Evolutionary conservation across 2,888 invertebrate species (phyloP).

Genomic region (Caenorhabditis panamensis): DNA sequence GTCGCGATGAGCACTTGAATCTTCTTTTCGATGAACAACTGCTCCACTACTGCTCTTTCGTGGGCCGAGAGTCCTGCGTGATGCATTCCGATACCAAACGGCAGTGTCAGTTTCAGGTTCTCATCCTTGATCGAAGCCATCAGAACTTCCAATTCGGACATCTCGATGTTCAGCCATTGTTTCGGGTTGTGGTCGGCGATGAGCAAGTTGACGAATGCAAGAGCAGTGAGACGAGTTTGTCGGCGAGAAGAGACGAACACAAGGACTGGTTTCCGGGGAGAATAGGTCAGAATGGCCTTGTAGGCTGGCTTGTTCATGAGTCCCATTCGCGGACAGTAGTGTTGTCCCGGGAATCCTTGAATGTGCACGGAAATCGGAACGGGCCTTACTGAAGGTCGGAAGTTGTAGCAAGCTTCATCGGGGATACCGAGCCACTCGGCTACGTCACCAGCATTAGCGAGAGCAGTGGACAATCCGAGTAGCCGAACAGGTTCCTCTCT

Average conservation of each 20-base stretch:
- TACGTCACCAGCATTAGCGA: slow-evolving; percentile 96
- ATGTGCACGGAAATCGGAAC: slow-evolving; percentile 96
- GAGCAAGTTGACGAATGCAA: slow-evolving; percentile 92
- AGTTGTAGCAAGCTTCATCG: slow-evolving; percentile 93
- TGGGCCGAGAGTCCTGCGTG: slow-evolving; percentile 96
- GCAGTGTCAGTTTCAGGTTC: slow-evolving; percentile 92
- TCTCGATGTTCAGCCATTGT: slow-evolving; percentile 69
- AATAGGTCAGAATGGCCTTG: slow-evolving; percentile 93
- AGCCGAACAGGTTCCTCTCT: slow-evolving; percentile 87
- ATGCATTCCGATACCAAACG: slow-evolving; percentile 98
- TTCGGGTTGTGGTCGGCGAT: slow-evolving; percentile 91
- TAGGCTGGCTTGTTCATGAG: slow-evolving; percentile 99
- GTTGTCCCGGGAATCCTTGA: slow-evolving; percentile 95
- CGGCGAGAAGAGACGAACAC: slow-evolving; percentile 95
- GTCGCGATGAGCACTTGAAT: slow-evolving; percentile 92
- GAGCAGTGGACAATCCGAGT: slow-evolving; percentile 95
- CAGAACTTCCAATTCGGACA: slow-evolving; percentile 86
- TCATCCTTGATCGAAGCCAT: slow-evolving; percentile 86
- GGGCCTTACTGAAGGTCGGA: slow-evolving; percentile 96
- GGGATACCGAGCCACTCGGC: slow-evolving; percentile 95
- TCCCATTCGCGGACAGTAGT: slow-evolving; percentile 99
- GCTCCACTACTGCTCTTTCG: slow-evolving; percentile 91
- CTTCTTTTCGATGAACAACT: slow-evolving; percentile 78
- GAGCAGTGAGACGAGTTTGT: slow-evolving; percentile 88
- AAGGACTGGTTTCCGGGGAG: slow-evolving; percentile 91